Conservation (phyloP, 2,888 invertebrate species). For the Nomada flava region DNA sequence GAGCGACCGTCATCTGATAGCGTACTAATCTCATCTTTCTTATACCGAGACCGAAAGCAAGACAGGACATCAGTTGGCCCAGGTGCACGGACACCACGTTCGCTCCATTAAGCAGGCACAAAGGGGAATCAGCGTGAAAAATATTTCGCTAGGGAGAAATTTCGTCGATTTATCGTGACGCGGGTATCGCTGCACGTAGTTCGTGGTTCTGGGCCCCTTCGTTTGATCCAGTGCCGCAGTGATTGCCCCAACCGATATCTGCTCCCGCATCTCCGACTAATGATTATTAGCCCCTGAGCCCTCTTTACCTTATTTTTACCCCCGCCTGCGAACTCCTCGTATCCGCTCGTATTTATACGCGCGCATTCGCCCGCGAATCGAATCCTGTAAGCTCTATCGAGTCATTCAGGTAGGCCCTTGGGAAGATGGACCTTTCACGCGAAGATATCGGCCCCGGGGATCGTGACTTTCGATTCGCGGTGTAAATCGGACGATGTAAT, state of each 20-base stretch:
- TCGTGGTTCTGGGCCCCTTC: conserved; percentile 42
- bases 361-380: conserved; percentile 60
- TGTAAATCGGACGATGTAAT: conserved; percentile 67
- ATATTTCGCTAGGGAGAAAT: conserved; percentile 13
- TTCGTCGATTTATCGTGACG: conserved; percentile 61
- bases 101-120: conserved; percentile 13
- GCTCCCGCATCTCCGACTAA: conserved; percentile 78
- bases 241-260: conserved; percentile 79
- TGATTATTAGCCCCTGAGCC: conserved; percentile 78
- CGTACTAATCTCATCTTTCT: not conserved
- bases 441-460: conserved; percentile 59
- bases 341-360: conserved; percentile 62
- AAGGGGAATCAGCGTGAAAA: conserved; percentile 23
- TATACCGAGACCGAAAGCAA: not conserved
- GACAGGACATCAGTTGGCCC: not conserved
- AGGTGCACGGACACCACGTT: not conserved
- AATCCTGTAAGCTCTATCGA: conserved; percentile 62
- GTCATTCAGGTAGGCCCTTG: conserved; percentile 64
- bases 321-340: conserved; percentile 59
- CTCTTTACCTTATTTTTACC: conserved; percentile 69
- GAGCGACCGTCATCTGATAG: too few species aligned
- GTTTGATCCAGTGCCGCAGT: conserved; percentile 78
- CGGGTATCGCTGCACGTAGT: conserved; percentile 34
- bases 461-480: conserved; percentile 71
- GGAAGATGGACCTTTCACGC: conserved; percentile 57